Percentiles rank a stretch among this genome's conserved stretches.
Evolutionary conservation across 1,140 invertebrate genomes (phyloP).

Genomic region (Macrotrachela quadricornifera): DNA sequence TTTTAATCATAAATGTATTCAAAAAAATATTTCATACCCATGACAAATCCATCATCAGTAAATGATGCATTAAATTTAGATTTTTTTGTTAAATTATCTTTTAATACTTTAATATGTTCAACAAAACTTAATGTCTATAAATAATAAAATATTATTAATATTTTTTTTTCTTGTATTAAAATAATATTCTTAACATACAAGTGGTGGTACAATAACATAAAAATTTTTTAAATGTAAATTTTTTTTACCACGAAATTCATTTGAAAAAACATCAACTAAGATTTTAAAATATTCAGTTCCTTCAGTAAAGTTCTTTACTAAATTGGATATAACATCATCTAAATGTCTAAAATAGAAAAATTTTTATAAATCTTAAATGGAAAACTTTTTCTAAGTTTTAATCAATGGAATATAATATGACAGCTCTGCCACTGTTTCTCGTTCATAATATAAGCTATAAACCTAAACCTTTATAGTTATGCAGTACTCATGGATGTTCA

Average conservation of each 20-base stretch:
- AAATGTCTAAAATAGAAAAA: slow-evolving; percentile 34
- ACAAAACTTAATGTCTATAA: slow-evolving; percentile 65
- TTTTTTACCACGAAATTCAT: slow-evolving; percentile 57
- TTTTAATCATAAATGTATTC: background rate
- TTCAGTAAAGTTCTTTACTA: slow-evolving; percentile 66
- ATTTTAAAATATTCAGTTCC: slow-evolving; percentile 86
- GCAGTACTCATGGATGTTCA: too few species aligned
- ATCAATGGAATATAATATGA: background rate
- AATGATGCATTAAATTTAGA: slow-evolving; percentile 59
- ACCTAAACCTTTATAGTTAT: too few species aligned
- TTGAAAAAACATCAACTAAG: slow-evolving; percentile 70
- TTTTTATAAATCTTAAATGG: too few species aligned
- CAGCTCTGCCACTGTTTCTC: too few species aligned
- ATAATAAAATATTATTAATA: slow-evolving; percentile 9
- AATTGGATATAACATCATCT: slow-evolving; percentile 50
- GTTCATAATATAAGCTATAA: too few species aligned
- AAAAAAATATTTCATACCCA: slow-evolving; percentile 41
- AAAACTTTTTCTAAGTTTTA: too few species aligned
- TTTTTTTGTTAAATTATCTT: slow-evolving; percentile 68
- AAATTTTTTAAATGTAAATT: slow-evolving; percentile 80
- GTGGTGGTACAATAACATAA: slow-evolving; percentile 69
- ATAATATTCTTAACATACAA: slow-evolving; percentile 31
- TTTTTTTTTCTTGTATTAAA: background rate
- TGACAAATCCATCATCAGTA: slow-evolving; percentile 91
- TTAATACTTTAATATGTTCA: slow-evolving; percentile 69